A percentile compares a stretch with the other conserved stretches of the same genome.
phyloP scores from a whole-genome alignment of 2,797 vertebrate species.

The Peromyscus nudipes region DNA sequence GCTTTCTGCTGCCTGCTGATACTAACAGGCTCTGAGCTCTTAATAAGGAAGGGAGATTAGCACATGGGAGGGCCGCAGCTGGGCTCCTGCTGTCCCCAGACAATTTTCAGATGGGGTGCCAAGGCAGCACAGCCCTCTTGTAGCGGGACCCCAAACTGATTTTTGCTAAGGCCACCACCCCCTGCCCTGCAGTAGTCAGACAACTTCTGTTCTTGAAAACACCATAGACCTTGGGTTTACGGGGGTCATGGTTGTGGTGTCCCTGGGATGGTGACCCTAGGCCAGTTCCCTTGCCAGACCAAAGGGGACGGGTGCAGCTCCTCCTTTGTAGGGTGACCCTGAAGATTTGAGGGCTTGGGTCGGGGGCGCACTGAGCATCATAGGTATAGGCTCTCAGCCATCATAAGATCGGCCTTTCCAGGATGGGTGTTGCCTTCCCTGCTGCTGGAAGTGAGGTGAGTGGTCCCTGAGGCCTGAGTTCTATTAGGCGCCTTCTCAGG shows the following conservation, averaged over 20 bases:
- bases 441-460: too few species aligned
- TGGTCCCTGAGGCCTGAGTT: neutral
- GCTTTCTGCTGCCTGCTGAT: neutral
- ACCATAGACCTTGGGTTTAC: neutral
- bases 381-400: rapidly evolving
- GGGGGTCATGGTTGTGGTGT: neutral
- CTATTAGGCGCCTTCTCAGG: rapidly evolving
- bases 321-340: neutral
- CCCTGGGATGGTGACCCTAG: neutral
- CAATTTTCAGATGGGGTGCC: rapidly evolving
- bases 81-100: neutral
- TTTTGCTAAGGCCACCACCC: neutral
- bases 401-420: neutral
- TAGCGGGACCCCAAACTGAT: rapidly evolving
- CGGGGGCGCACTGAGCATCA: too few species aligned
- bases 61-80: rapidly evolving
- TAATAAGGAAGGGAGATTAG: neutral
- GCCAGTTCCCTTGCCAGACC: neutral
- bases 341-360: neutral
- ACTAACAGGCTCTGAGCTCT: neutral
- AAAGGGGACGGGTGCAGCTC: neutral
- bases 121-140: neutral
- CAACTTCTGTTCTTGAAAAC: neutral
- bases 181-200: rapidly evolving
- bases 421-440: neutral